These are phyloP conservation scores for Scytalopus superciliaris DNA, from an alignment of 2,113 vertebrate genomes.

Conservation along the genomic window DNA sequence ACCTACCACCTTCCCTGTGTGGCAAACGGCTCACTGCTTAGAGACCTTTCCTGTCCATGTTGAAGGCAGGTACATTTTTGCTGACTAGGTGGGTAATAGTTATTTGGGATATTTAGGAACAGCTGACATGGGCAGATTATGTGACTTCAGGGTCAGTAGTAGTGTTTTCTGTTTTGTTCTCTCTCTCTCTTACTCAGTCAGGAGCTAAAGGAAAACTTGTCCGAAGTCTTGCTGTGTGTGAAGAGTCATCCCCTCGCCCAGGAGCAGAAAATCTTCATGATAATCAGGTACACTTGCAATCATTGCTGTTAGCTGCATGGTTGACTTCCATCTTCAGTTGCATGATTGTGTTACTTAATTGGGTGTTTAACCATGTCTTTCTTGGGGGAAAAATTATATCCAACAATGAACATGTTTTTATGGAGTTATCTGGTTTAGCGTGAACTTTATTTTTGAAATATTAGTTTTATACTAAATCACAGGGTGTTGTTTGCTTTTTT, in stretches of 20 bases:
- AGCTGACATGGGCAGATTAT: not conserved
- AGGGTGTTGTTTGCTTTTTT: constrained; percentile 79
- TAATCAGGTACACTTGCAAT: constrained; percentile 78
- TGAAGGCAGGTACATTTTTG: not conserved
- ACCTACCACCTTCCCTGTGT: not conserved
- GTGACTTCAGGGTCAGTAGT: not conserved
- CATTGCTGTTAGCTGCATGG: constrained; percentile 62
- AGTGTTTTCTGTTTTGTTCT: constrained; percentile 24
- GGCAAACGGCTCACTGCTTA: not conserved
- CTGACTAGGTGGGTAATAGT: not conserved
- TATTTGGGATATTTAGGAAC: not conserved
- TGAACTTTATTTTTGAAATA: constrained; percentile 44
- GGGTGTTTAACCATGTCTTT: constrained; percentile 1
- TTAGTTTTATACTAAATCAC: constrained; percentile 65
- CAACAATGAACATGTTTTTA: not conserved
- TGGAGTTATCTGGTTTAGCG: constrained; percentile 52
- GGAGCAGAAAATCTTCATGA: constrained; percentile 77
- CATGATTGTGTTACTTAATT: constrained; percentile 40
- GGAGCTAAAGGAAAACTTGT: constrained; percentile 88
- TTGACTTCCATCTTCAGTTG: constrained; percentile 23
- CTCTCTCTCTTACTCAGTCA: constrained; percentile 75
- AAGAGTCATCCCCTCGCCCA: constrained; percentile 77
- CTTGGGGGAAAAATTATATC: constrained; percentile 11
- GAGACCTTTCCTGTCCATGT: not conserved
- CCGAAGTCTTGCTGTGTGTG: constrained; percentile 88